Evolutionary conservation across 2,113 vertebrate species (phyloP).

Genomic region (Istiophorus platypterus): DNA sequence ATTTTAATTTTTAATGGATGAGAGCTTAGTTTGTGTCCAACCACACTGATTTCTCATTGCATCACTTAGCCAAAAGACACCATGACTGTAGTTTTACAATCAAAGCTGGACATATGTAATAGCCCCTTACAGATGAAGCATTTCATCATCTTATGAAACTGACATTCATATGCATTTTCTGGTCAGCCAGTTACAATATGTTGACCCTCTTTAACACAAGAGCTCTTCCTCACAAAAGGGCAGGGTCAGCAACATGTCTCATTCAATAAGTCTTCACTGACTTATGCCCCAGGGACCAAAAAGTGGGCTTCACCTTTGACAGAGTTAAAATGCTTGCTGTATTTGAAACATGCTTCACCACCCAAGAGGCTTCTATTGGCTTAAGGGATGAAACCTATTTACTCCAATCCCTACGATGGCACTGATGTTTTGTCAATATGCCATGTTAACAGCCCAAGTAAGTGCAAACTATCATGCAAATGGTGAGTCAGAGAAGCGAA

Average conservation of each 20-base stretch:
- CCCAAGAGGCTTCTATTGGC: neutral
- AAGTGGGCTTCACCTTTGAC: neutral
- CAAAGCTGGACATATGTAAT: constrained; percentile 30
- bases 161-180: constrained; percentile 34
- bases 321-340: neutral
- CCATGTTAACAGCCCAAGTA: neutral
- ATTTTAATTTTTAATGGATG: neutral
- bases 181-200: constrained; percentile 16
- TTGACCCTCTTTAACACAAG: constrained; percentile 36
- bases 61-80: constrained; percentile 11
- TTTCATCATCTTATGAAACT: constrained; percentile 29
- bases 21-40: constrained; percentile 8
- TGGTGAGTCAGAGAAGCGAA: neutral
- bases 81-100: constrained; percentile 11
- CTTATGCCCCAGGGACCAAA: neutral
- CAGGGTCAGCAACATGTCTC: constrained; percentile 11
- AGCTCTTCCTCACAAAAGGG: neutral
- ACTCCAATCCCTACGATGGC: neutral
- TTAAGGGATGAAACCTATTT: neutral
- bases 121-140: constrained; percentile 28
- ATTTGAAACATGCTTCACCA: neutral
- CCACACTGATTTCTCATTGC: constrained; percentile 17
- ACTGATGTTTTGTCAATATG: constrained; percentile 2
- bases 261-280: constrained; percentile 4
- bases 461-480: neutral